These are phyloP conservation scores for Columbina picui DNA, from an alignment of 2,113 vertebrate genomes.

Conservation along the genomic window DNA sequence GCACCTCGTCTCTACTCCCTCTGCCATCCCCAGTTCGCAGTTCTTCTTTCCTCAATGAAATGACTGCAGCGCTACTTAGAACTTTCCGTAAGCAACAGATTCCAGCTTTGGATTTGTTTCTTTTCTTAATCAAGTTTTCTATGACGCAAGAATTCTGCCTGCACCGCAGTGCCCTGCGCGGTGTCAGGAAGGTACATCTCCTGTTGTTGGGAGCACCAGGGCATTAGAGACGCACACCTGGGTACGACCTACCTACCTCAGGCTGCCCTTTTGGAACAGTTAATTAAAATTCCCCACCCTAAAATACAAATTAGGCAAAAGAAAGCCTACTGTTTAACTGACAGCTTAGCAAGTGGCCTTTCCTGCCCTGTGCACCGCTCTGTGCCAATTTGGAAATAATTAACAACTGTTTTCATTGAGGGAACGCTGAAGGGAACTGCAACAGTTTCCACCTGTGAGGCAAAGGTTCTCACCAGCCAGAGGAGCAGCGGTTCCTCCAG, in stretches of 20 bases:
- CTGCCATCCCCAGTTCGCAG: neutral
- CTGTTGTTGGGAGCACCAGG: neutral
- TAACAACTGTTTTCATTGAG: neutral
- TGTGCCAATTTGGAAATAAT: conserved; percentile 1
- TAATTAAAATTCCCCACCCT: neutral
- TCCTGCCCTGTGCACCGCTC: neutral
- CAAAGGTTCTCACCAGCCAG: neutral
- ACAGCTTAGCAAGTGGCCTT: neutral
- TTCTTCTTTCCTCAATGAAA: neutral
- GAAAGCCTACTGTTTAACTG: neutral
- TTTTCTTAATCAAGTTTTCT: neutral
- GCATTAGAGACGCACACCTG: neutral
- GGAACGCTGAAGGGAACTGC: neutral
- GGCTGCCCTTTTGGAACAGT: neutral
- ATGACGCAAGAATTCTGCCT: fast-evolving
- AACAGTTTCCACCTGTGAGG: neutral
- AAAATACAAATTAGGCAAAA: neutral
- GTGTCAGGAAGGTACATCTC: neutral
- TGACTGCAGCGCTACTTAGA: neutral
- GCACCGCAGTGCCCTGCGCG: neutral
- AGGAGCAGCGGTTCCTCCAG: fast-evolving
- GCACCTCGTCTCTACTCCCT: neutral
- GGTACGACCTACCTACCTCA: neutral
- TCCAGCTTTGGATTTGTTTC: neutral
- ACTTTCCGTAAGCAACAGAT: neutral